Percentiles rank a stretch among this genome's conserved stretches.
phyloP scores from a whole-genome alignment of 2,888 invertebrate genomes.

The Scotopteryx bipunctaria region DNA sequence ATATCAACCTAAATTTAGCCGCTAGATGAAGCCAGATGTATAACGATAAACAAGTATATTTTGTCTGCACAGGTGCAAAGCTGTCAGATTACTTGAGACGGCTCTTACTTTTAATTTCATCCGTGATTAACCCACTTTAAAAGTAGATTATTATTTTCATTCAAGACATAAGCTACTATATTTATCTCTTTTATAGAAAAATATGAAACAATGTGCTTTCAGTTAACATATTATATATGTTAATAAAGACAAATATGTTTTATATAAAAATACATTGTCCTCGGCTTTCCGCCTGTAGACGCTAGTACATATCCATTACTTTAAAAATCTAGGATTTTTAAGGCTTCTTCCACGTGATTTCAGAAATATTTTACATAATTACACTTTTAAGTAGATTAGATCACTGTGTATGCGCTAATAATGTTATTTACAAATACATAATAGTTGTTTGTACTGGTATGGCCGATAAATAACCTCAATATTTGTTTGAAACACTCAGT shows the following conservation, averaged over 20 bases:
- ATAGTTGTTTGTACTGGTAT: conserved; percentile 78
- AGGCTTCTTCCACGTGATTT: conserved; percentile 79
- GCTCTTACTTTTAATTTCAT: conserved; percentile 51
- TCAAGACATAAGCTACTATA: conserved; percentile 67
- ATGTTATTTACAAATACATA: conserved; percentile 69
- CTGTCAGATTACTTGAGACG: conserved; percentile 1
- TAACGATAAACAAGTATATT: not conserved
- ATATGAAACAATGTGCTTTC: conserved; percentile 82
- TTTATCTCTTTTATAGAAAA: conserved; percentile 76
- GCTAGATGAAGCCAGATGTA: not conserved
- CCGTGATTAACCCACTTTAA: conserved; percentile 67
- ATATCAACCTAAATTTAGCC: no score
- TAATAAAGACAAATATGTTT: conserved; percentile 82
- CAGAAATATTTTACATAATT: conserved; percentile 76
- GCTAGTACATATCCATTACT: conserved; percentile 73
- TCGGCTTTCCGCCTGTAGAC: conserved; percentile 69
- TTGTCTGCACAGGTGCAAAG: not conserved
- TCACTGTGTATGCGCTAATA: conserved; percentile 68
- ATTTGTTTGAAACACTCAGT: conserved; percentile 59
- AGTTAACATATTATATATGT: conserved; percentile 82
- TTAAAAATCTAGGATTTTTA: conserved; percentile 82
- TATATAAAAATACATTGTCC: conserved; percentile 82
- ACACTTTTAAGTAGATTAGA: conserved; percentile 73
- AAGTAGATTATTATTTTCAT: conserved; percentile 69
- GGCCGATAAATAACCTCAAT: conserved; percentile 68